These are phyloP conservation scores for Cyclophora punctaria DNA, from an alignment of 2,888 invertebrate species.

Conservation along the genomic window DNA sequence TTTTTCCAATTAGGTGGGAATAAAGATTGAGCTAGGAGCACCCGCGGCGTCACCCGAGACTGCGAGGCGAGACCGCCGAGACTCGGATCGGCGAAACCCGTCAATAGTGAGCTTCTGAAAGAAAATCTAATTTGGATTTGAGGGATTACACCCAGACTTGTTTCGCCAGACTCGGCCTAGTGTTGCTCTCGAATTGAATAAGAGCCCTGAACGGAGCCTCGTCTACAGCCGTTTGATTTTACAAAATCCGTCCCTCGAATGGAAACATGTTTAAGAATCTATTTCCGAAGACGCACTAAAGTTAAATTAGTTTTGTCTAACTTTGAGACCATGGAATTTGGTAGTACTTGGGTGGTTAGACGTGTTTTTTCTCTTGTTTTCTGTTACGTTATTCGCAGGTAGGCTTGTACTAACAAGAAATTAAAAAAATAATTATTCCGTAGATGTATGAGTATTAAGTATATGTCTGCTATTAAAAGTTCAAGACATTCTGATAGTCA, in stretches of 20 bases:
- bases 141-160: conserved; percentile 68
- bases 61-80: conserved; percentile 11
- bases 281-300: background rate
- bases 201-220: conserved; percentile 42
- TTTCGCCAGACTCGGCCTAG: conserved; percentile 54
- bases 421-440: too few relatives aligned
- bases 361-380: background rate
- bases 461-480: too few relatives aligned
- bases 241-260: conserved; percentile 21
- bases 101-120: conserved; percentile 67
- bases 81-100: conserved; percentile 41
- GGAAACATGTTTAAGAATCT: background rate
- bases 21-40: conserved; percentile 42
- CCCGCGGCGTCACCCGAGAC: conserved; percentile 24
- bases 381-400: too few relatives aligned
- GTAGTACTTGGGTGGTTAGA: background rate
- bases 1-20: conserved; percentile 48
- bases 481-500: too few relatives aligned
- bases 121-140: conserved; percentile 75
- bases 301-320: background rate
- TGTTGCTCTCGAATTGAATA: conserved; percentile 60
- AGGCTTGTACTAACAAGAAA: too few relatives aligned
- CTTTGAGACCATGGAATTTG: background rate
- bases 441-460: too few relatives aligned
- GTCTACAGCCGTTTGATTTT: conserved; percentile 40